Base-by-base conservation (phyloP, 2,797 vertebrate genomes). In the Darevskia nairensis region DNA sequence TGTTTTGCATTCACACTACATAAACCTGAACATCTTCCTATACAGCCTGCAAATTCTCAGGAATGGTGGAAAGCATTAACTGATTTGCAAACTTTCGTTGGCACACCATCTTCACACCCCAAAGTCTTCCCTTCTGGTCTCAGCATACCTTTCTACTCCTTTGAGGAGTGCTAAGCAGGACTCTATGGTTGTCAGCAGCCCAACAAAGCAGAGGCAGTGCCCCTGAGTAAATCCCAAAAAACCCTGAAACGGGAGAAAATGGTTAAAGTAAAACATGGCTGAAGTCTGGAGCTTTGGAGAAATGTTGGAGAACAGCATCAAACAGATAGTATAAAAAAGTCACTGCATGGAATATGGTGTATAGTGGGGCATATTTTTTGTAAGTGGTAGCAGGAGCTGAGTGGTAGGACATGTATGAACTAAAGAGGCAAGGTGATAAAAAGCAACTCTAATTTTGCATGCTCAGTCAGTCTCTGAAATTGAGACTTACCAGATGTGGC, bases 111-210 rank as follows among this genome's bases (percentile, higher is more conserved):
- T 46, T 27, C 9, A 66, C 19, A 35, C 8, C 50, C 68, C 0
- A 5, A 9, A 10, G 59, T 10, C 25, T 3, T 0, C 11, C 46
- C 8, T 55, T 6, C 25, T 41, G 55, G 68, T 25, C 10, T 75
- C 86, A 78, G 44, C 94, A 92, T 95, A 98, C 98, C 85, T 95
- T 98, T 90, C 92, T 92, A 96, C 98, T 98, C 89, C 96, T 96
- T 93, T 97, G 93, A 3, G 97, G 95, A 39, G 97, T 98, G 95
- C 96, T 96, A 94, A 98, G 97, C 82, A 98, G 91, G 0, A 97
- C 94, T 88, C 95, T 95, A 77, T 94, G 96, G 92, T 96, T 96
- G 94, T 98, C 97, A 1, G 95, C 92, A 6, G 98, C 97, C 98
- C 98, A 98, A 93, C 98, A 98, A 88, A 39, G 86, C 0, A 44